Conservation (phyloP, 1,140 invertebrate genomes). For the Heliconius melpomene region DNA sequence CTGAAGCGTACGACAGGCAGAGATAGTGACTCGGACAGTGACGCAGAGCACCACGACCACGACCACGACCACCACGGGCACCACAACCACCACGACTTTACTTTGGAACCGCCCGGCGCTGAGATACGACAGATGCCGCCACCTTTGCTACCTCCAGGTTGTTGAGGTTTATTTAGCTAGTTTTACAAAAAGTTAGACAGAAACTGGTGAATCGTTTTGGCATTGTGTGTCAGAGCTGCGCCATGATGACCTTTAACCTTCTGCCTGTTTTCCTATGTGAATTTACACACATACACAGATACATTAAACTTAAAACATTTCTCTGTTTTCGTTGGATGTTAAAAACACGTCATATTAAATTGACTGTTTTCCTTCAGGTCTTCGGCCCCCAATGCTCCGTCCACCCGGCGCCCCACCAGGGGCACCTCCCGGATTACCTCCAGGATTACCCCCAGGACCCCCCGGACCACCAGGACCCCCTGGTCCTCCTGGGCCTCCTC, state of each 20-base stretch:
- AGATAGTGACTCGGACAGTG: slow-evolving; percentile 74
- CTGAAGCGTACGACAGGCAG: slow-evolving; percentile 53
- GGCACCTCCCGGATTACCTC: slow-evolving; percentile 38
- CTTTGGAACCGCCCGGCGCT: slow-evolving; percentile 60
- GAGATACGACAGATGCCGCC: slow-evolving; percentile 63
- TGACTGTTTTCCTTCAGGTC: slow-evolving; percentile 47
- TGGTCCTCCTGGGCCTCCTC: slow-evolving; percentile 49
- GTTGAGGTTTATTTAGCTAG: too few relatives aligned
- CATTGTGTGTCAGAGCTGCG: too few relatives aligned
- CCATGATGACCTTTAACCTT: too few relatives aligned
- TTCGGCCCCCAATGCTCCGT: slow-evolving; percentile 84
- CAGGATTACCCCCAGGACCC: slow-evolving; percentile 42
- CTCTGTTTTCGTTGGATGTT: too few relatives aligned
- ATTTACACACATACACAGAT: too few relatives aligned
- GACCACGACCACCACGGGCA: slow-evolving; percentile 20
- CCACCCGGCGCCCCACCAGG: slow-evolving; percentile 68
- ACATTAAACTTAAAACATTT: too few relatives aligned
- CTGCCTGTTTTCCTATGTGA: too few relatives aligned
- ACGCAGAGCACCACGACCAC: slow-evolving; percentile 36
- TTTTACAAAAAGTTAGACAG: too few relatives aligned
- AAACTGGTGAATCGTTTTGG: too few relatives aligned
- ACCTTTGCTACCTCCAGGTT: slow-evolving; percentile 65
- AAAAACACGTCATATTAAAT: too few relatives aligned
- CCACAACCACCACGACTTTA: slow-evolving; percentile 49
- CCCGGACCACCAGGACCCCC: slow-evolving; percentile 28